A percentile compares a stretch with the other conserved stretches of the same genome.
Conservation (phyloP, 2,113 vertebrate species). For the Triplophysa tibetana region DNA sequence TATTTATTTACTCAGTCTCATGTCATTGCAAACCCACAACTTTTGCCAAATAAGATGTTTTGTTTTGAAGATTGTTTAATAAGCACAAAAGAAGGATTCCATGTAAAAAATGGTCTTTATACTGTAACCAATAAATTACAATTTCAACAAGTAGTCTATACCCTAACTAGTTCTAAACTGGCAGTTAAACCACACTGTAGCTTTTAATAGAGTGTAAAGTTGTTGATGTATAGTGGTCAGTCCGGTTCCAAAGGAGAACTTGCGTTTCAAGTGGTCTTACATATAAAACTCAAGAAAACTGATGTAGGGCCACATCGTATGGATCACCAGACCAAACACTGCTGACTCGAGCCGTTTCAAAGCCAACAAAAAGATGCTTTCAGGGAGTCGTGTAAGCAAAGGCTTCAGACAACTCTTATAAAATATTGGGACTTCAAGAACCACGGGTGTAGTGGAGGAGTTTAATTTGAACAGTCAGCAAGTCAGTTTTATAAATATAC, state of each 20-base stretch:
- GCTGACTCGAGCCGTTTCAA: constrained; percentile 37
- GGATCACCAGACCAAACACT: constrained; percentile 26
- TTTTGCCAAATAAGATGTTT: not conserved
- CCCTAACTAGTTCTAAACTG: constrained; percentile 2
- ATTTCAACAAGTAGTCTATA: not conserved
- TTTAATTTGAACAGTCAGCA: constrained; percentile 30
- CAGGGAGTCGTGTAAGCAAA: constrained; percentile 42
- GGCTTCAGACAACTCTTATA: constrained; percentile 29
- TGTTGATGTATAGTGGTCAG: constrained; percentile 20
- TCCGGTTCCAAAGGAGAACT: not conserved
- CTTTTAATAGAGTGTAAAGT: constrained; percentile 8
- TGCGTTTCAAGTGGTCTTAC: constrained; percentile 14
- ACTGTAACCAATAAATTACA: constrained; percentile 16
- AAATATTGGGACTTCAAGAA: constrained; percentile 28
- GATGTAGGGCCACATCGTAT: constrained; percentile 26
- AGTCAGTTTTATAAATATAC: constrained; percentile 30
- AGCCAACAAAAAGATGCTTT: constrained; percentile 48
- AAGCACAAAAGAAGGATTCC: too few species aligned
- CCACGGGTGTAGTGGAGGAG: constrained; percentile 39
- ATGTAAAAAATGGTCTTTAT: too few species aligned
- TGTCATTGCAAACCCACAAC: not conserved
- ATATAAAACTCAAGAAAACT: constrained; percentile 42
- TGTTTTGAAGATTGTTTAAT: not conserved
- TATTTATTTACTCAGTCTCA: not conserved
- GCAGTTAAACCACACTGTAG: constrained; percentile 26